These are phyloP conservation scores for Phyllotreta cruciferae DNA, from an alignment of 2,888 invertebrate species.

Conservation along the genomic window DNA sequence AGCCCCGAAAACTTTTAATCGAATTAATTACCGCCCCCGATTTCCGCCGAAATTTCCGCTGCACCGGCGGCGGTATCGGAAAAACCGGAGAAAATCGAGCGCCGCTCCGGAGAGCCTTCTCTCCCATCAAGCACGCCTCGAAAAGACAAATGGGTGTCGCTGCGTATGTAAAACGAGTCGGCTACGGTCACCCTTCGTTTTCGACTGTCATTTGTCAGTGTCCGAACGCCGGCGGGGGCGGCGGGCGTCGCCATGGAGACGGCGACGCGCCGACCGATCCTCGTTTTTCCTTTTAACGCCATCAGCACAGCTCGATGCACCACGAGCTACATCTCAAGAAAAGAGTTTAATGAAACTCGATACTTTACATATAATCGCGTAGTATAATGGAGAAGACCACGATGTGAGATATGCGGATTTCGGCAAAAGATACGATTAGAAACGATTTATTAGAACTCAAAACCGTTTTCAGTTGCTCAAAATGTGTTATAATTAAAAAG, in stretches of 20 bases:
- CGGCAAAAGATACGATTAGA: too few relatives aligned
- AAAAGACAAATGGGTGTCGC: conserved; percentile 62
- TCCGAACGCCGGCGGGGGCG: conserved; percentile 57
- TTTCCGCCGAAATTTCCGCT: too few relatives aligned
- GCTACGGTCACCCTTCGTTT: conserved; percentile 57
- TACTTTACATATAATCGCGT: too few relatives aligned
- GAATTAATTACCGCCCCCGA: too few relatives aligned
- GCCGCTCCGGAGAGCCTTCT: not conserved
- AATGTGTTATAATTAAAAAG: too few relatives aligned
- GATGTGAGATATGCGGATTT: too few relatives aligned
- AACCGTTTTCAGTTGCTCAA: too few relatives aligned
- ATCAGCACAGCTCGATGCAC: too few relatives aligned
- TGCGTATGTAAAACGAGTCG: conserved; percentile 62
- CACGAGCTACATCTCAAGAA: too few relatives aligned
- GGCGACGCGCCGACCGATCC: conserved; percentile 42
- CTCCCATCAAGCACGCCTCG: conserved; percentile 39
- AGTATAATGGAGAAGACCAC: too few relatives aligned
- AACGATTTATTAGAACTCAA: too few relatives aligned
- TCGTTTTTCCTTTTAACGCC: conserved; percentile 38
- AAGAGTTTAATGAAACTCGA: too few relatives aligned
- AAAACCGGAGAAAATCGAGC: not conserved
- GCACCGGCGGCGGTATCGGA: not conserved
- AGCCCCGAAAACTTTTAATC: not conserved
- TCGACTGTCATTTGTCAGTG: conserved; percentile 63
- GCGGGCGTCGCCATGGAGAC: conserved; percentile 56